Conservation (phyloP, 2,797 vertebrate species). For the Amphiprion clarkii region DNA sequence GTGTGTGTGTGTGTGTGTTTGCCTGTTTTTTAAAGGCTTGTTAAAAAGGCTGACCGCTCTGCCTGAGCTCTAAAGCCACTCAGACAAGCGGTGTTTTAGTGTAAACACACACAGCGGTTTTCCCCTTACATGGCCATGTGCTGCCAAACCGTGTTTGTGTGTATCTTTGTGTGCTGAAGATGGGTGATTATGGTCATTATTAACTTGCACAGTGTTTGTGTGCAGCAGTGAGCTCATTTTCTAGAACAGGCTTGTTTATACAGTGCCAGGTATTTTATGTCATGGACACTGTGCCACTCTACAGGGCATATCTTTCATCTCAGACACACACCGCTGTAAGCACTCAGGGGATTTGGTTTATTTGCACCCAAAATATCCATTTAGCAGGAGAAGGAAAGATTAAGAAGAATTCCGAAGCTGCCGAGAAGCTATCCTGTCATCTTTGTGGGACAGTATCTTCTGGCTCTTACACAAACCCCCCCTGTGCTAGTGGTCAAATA, state of each 20-base stretch:
- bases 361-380: slow-evolving; percentile 45
- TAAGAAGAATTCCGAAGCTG: background rate
- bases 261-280: slow-evolving; percentile 61
- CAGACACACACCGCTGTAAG: slow-evolving; percentile 13
- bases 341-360: slow-evolving; percentile 16
- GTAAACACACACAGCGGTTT: slow-evolving; percentile 84
- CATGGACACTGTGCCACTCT: slow-evolving; percentile 30
- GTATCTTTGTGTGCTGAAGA: slow-evolving; percentile 63
- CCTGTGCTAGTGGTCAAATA: slow-evolving; percentile 47
- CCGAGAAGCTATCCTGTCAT: slow-evolving; percentile 1
- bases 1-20: slow-evolving; percentile 2
- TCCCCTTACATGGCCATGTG: slow-evolving; percentile 86
- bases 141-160: slow-evolving; percentile 76
- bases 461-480: background rate
- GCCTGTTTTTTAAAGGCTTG: slow-evolving; percentile 64
- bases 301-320: slow-evolving; percentile 23
- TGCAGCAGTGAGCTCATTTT: slow-evolving; percentile 46
- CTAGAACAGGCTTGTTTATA: slow-evolving; percentile 62
- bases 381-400: slow-evolving; percentile 10
- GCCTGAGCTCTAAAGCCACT: slow-evolving; percentile 76
- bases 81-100: slow-evolving; percentile 83
- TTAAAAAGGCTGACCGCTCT: slow-evolving; percentile 79
- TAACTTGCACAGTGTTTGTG: slow-evolving; percentile 59
- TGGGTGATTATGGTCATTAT: slow-evolving; percentile 79
- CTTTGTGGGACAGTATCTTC: slow-evolving; percentile 27